These are phyloP conservation scores for Troglohyphantes excavatus DNA, from an alignment of 2,888 invertebrate genomes.

Conservation along the genomic window DNA sequence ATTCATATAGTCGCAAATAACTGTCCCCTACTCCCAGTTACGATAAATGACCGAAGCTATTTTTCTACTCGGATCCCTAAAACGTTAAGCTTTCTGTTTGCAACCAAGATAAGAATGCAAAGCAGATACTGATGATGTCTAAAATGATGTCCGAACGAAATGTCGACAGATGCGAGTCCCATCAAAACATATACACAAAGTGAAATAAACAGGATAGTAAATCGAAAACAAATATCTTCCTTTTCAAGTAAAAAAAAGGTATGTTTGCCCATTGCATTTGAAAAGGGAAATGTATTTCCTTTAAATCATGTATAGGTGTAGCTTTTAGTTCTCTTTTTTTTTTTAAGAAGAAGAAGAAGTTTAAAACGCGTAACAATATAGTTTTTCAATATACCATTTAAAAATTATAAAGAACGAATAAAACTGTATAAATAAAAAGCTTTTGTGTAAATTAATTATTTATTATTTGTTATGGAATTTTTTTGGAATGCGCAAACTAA, in stretches of 20 bases:
- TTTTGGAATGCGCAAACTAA: no score
- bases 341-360: no score
- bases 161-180: constrained; percentile 57
- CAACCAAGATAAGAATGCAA: constrained; percentile 56
- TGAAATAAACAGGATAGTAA: constrained; percentile 50
- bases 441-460: no score
- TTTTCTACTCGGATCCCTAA: constrained; percentile 32
- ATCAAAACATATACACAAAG: constrained; percentile 60
- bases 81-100: constrained; percentile 6
- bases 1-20: background rate
- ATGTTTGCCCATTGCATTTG: background rate
- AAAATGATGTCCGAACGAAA: constrained; percentile 38
- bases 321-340: no score
- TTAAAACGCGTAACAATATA: no score
- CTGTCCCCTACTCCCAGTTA: background rate
- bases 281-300: background rate
- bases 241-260: background rate
- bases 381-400: no score
- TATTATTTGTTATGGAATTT: no score
- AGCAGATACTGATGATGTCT: constrained; percentile 71
- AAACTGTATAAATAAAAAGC: no score
- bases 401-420: no score
- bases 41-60: background rate
- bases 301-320: no score
- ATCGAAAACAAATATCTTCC: constrained; percentile 54